Percentiles rank a stretch among this genome's conserved stretches.
These are phyloP conservation scores for Sphecodes monilicornis DNA, from an alignment of 2,888 invertebrate species.

Conservation along the genomic window DNA sequence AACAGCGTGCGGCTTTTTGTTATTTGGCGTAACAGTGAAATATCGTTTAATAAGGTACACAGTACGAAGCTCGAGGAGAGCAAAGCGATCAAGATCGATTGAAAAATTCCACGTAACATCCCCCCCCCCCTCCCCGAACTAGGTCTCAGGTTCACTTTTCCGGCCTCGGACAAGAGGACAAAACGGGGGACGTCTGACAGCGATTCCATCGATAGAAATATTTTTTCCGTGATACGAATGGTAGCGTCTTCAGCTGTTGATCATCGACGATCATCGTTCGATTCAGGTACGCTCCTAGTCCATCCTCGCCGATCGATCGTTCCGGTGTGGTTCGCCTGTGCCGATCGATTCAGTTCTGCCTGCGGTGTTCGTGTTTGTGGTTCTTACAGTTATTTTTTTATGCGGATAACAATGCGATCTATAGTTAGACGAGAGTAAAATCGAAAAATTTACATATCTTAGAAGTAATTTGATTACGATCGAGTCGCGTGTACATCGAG, in stretches of 20 bases:
- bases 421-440: slow-evolving; percentile 67
- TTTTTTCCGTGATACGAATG: slow-evolving; percentile 10
- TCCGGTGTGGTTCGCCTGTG: not conserved
- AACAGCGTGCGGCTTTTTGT: slow-evolving; percentile 78
- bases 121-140: slow-evolving; percentile 20
- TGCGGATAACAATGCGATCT: slow-evolving; percentile 55
- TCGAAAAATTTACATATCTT: slow-evolving; percentile 65
- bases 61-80: slow-evolving; percentile 67
- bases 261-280: slow-evolving; percentile 13
- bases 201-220: slow-evolving; percentile 2
- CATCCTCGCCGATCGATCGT: slow-evolving; percentile 15
- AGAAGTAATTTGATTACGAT: slow-evolving; percentile 61
- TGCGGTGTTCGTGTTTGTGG: slow-evolving; percentile 42
- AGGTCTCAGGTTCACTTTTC: not conserved
- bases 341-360: slow-evolving; percentile 5
- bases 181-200: not conserved
- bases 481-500: slow-evolving; percentile 47
- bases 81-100: slow-evolving; percentile 67
- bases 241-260: slow-evolving; percentile 3
- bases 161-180: not conserved
- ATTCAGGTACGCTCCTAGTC: not conserved
- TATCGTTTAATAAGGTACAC: slow-evolving; percentile 72
- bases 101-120: slow-evolving; percentile 38
- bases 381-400: slow-evolving; percentile 43
- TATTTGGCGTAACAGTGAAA: slow-evolving; percentile 76